Conservation (phyloP, 2,113 vertebrate genomes). For the Pterophyllum scalare region DNA sequence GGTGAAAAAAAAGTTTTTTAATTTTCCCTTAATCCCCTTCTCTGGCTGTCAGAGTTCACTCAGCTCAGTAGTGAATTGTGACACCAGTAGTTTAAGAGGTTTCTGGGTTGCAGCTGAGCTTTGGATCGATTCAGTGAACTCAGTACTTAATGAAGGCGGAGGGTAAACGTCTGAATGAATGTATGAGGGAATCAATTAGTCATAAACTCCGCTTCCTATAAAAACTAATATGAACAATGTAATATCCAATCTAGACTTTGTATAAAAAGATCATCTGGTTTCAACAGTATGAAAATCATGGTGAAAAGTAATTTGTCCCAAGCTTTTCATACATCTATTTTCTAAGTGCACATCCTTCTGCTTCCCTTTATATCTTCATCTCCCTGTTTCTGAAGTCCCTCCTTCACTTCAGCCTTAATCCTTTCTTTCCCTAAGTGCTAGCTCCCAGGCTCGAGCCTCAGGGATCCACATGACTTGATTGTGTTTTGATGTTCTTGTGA, state of each 20-base stretch:
- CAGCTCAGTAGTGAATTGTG: slow-evolving; percentile 43
- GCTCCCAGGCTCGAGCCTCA: slow-evolving; percentile 56
- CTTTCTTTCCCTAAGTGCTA: slow-evolving; percentile 70
- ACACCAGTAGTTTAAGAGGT: slow-evolving; percentile 54
- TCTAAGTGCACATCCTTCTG: slow-evolving; percentile 12
- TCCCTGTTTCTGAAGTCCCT: slow-evolving; percentile 17
- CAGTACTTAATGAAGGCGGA: slow-evolving; percentile 36
- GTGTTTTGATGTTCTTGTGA: slow-evolving; percentile 80
- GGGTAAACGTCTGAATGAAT: slow-evolving; percentile 60
- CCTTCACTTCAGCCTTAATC: slow-evolving; percentile 32
- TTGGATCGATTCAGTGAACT: slow-evolving; percentile 49
- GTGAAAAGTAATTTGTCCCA: slow-evolving; percentile 4
- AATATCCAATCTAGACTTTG: slow-evolving; percentile 9
- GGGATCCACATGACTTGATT: slow-evolving; percentile 73
- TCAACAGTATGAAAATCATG: slow-evolving; percentile 2
- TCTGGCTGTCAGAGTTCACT: slow-evolving; percentile 43
- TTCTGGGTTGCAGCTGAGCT: slow-evolving; percentile 45
- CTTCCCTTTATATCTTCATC: slow-evolving; percentile 26
- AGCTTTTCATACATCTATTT: slow-evolving; percentile 36
- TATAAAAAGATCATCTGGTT: slow-evolving; percentile 12
- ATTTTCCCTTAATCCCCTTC: slow-evolving; percentile 34
- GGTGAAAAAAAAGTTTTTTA: slow-evolving; percentile 29
- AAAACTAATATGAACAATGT: slow-evolving; percentile 10
- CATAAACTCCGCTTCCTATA: slow-evolving; percentile 9
- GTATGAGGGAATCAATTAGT: slow-evolving; percentile 52